Conservation (phyloP, 2,797 vertebrate genomes). For the Decapterus maruadsi region DNA sequence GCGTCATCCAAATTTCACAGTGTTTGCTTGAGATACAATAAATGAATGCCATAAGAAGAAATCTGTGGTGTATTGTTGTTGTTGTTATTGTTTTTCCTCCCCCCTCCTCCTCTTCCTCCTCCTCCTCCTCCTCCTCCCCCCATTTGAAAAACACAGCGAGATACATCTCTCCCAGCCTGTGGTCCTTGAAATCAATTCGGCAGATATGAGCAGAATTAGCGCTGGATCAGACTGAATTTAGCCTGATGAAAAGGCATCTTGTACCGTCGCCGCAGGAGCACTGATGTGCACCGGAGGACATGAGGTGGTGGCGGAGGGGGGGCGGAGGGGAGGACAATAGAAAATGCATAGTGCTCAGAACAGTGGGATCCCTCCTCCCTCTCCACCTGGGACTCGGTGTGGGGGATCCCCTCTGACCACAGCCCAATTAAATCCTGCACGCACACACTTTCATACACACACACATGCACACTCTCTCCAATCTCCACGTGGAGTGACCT, state of each 20-base stretch:
- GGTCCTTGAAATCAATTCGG: slow-evolving; percentile 73
- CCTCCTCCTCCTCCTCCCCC: no score
- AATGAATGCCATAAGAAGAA: slow-evolving; percentile 10
- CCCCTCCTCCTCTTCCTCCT: no score
- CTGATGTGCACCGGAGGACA: slow-evolving; percentile 50
- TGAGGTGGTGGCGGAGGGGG: no score
- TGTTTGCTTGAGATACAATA: slow-evolving; percentile 19
- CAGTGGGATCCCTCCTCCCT: slow-evolving; percentile 84
- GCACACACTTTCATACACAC: slow-evolving; percentile 40
- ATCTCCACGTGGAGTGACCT: slow-evolving; percentile 81
- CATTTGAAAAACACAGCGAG: slow-evolving; percentile 52
- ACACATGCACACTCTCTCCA: slow-evolving; percentile 22
- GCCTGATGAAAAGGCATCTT: slow-evolving; percentile 75
- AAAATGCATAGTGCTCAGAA: slow-evolving; percentile 80
- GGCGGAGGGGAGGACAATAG: slow-evolving; percentile 63
- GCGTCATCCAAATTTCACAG: slow-evolving; percentile 1
- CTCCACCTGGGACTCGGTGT: slow-evolving; percentile 85
- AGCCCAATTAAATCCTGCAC: slow-evolving; percentile 84
- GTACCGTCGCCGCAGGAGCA: slow-evolving; percentile 66
- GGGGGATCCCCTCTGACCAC: slow-evolving; percentile 84
- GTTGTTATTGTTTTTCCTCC: neutral
- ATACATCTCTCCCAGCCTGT: slow-evolving; percentile 54
- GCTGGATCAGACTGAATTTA: slow-evolving; percentile 73
- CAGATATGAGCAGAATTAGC: slow-evolving; percentile 77
- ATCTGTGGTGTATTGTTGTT: slow-evolving; percentile 8